Conservation (phyloP, 2,888 invertebrate species). For the Anagyrus pseudococci region DNA sequence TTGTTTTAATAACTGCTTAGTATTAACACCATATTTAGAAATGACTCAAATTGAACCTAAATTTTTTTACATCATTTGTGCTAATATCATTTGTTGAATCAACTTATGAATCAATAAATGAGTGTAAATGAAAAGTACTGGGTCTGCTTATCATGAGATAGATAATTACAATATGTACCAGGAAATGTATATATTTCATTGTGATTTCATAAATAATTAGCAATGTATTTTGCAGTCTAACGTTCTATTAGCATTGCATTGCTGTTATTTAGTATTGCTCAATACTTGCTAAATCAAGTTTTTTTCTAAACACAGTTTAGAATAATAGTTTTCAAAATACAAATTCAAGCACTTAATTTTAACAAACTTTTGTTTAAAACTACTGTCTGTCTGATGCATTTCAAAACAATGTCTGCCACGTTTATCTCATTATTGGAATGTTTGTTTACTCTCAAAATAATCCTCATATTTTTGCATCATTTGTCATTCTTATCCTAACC, state of each 20-base stretch:
- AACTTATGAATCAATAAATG: slow-evolving; percentile 15
- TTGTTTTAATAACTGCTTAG: not conserved
- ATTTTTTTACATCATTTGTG: not conserved
- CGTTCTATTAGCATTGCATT: slow-evolving; percentile 5
- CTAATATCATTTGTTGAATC: not conserved
- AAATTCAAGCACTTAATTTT: too few species aligned
- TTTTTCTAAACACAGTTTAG: too few species aligned
- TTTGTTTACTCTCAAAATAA: too few species aligned
- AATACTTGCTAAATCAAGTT: not conserved
- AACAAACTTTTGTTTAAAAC: too few species aligned
- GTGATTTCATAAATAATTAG: slow-evolving; percentile 2
- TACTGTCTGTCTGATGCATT: too few species aligned
- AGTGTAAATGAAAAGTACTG: not conserved
- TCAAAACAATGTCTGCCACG: too few species aligned
- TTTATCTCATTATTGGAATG: too few species aligned
- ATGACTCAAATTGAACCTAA: not conserved
- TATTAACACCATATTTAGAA: not conserved
- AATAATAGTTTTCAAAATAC: too few species aligned
- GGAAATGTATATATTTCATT: slow-evolving; percentile 3
- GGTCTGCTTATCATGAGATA: slow-evolving; percentile 20
- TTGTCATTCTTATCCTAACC: too few species aligned
- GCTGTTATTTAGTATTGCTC: not conserved
- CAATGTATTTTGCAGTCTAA: slow-evolving; percentile 3
- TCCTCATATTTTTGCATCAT: too few species aligned
- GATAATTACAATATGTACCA: slow-evolving; percentile 25